Conservation (phyloP, 2,797 vertebrate genomes). For the Buceros bicornis region DNA sequence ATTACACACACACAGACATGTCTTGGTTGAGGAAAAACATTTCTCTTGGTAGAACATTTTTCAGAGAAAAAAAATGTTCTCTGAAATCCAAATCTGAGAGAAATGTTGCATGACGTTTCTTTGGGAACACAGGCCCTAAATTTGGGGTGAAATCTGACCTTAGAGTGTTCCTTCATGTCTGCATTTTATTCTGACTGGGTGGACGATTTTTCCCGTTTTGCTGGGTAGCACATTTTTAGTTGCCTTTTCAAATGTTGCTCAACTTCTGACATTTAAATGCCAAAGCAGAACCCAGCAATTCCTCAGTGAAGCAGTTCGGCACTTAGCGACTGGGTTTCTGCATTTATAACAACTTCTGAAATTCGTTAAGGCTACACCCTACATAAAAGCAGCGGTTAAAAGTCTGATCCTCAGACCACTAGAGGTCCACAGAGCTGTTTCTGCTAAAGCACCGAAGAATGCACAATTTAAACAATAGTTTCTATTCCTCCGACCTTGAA, state of each 20-base stretch:
- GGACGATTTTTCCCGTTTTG: neutral
- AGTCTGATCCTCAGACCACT: conserved; percentile 53
- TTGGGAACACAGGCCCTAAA: neutral
- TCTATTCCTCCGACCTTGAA: neutral
- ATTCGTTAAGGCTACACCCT: neutral
- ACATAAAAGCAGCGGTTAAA: neutral
- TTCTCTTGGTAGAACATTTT: conserved; percentile 39
- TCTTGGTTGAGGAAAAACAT: neutral
- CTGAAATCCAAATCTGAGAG: neutral
- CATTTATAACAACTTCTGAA: neutral
- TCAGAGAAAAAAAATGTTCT: neutral
- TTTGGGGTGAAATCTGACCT: conserved; percentile 22
- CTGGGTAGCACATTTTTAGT: neutral
- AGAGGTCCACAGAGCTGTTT: conserved; percentile 71
- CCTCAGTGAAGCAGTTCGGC: neutral
- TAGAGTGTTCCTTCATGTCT: neutral
- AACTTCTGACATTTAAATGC: neutral
- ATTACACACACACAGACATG: neutral
- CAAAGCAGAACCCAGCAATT: neutral
- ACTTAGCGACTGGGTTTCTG: neutral
- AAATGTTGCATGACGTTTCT: conserved; percentile 8
- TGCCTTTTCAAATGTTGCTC: neutral
- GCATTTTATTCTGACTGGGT: conserved; percentile 1
- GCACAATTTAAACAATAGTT: neutral
- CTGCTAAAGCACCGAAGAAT: conserved; percentile 1